A percentile compares a stretch with the other conserved stretches of the same genome.
Conservation (phyloP, 1,140 invertebrate genomes). For the Pseudomyrmex cubaensis region DNA sequence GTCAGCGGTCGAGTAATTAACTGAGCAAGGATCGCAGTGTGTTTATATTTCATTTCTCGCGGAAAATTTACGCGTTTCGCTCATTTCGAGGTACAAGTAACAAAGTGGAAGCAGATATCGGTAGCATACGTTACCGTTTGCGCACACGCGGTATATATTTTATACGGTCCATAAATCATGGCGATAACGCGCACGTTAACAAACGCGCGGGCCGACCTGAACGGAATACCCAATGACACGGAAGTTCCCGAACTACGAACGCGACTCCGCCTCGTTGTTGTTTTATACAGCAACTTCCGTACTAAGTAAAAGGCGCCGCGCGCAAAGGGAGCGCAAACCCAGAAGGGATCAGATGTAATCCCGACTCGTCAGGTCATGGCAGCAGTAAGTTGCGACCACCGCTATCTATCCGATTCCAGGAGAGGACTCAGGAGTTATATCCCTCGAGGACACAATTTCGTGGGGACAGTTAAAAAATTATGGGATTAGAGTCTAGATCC, state of each 20-base stretch:
- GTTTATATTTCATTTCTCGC: slow-evolving; percentile 54
- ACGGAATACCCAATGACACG: slow-evolving; percentile 55
- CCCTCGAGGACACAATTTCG: slow-evolving; percentile 70
- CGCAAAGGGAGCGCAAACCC: slow-evolving; percentile 65
- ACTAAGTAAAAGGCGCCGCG: slow-evolving; percentile 45
- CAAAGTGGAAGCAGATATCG: slow-evolving; percentile 49
- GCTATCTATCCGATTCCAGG: slow-evolving; percentile 76
- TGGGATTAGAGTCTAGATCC: slow-evolving; percentile 60
- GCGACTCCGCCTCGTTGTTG: neutral
- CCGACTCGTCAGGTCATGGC: slow-evolving; percentile 72
- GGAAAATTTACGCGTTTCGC: slow-evolving; percentile 51
- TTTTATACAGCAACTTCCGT: slow-evolving; percentile 46
- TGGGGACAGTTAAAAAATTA: slow-evolving; percentile 80
- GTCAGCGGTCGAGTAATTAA: slow-evolving; percentile 36
- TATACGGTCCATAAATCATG: slow-evolving; percentile 52
- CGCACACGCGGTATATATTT: slow-evolving; percentile 31
- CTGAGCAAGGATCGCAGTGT: slow-evolving; percentile 39
- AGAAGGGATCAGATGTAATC: slow-evolving; percentile 80
- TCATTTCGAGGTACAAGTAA: slow-evolving; percentile 30
- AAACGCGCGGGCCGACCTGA: slow-evolving; percentile 46
- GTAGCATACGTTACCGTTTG: slow-evolving; percentile 46
- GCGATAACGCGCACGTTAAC: slow-evolving; percentile 59
- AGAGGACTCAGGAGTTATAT: slow-evolving; percentile 69
- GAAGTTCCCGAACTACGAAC: slow-evolving; percentile 13
- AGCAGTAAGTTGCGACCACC: slow-evolving; percentile 74